Conservation (phyloP, 35 echinoderm and acorn worm genomes). For the Stichopus chloronotus region DNA sequence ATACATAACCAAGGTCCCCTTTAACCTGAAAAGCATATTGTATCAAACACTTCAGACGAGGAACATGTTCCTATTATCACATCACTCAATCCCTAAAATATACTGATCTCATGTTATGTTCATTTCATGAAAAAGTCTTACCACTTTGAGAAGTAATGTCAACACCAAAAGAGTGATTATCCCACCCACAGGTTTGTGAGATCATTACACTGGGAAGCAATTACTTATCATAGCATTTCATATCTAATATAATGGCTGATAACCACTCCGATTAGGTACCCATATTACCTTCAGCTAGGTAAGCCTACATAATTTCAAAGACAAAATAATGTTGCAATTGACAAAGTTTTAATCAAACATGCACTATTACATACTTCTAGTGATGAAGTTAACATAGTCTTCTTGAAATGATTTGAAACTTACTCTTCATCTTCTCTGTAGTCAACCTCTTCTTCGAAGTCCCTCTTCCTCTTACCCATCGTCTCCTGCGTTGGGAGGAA, state of each 20-base stretch:
- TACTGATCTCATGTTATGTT: no score
- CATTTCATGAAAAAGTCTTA: no score
- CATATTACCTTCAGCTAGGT: not conserved
- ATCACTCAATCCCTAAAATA: no score
- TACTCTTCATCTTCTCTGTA: conserved; percentile 97
- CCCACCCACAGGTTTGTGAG: no score
- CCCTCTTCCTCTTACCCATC: conserved; percentile 87
- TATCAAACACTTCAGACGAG: not conserved
- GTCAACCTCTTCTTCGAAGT: conserved; percentile 84
- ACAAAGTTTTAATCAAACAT: not conserved
- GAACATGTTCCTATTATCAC: not conserved
- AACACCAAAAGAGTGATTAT: not conserved
- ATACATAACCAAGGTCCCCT: not conserved
- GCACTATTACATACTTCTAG: no score
- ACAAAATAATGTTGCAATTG: not conserved
- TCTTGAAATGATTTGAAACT: conserved; percentile 8
- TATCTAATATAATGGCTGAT: no score
- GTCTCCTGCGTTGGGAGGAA: conserved; percentile 92
- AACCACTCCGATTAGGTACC: no score
- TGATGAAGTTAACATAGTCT: no score
- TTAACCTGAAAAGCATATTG: not conserved
- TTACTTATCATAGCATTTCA: no score
- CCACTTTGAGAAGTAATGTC: not conserved
- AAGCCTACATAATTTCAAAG: not conserved
- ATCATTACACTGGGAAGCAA: no score